Base-by-base conservation (phyloP, 2,888 invertebrate species). In the Saturnia japonica region DNA sequence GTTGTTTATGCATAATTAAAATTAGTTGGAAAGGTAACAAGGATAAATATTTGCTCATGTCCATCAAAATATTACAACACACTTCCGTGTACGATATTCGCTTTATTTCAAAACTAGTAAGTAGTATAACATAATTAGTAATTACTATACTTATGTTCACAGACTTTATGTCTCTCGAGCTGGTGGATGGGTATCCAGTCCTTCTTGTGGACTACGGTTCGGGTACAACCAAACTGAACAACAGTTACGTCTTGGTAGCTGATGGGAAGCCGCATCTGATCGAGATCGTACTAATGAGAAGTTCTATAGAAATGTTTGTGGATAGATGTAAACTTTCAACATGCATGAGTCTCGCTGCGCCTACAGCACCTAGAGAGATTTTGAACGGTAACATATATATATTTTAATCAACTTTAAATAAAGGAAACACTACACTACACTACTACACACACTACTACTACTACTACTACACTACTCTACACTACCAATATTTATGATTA, bases 101-200 rank as follows among this genome's bases (percentile, higher is more conserved):
- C 62, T 19, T 62, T 28, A 34, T 62, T 34, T 34, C 9, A 34
- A 6, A 34, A 34, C 14, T 9, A 14, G 28, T 28, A n/a, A n/a
- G n/a, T n/a, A 34, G 1, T 28, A 62, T 19, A 16, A 14, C 28
- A 62, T 28, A 12, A 62, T 22, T 34, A 34, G 34, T 62, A 16
- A 62, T 19, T 7, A 62, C 34, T 34, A 34, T 28, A 62, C 28
- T 70, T 72, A 83, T 82, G 74, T 80, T 75, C 77, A 71, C 94
- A 90, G 99, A 99, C 94, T 99, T 98, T 89, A 96, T 99, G 93
- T 96, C 98, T 0, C 89, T 99, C 74, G 98, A 99, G 85, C 91
- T 99, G 67, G 94, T 95, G 11, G 95, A 97, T 57, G 99, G 99
- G n/a, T 96, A 95, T 84, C 97, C 97, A 0, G 95, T 97, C 0